These are phyloP conservation scores for Cromileptes altivelis DNA, from an alignment of 2,113 vertebrate species.

Conservation along the genomic window DNA sequence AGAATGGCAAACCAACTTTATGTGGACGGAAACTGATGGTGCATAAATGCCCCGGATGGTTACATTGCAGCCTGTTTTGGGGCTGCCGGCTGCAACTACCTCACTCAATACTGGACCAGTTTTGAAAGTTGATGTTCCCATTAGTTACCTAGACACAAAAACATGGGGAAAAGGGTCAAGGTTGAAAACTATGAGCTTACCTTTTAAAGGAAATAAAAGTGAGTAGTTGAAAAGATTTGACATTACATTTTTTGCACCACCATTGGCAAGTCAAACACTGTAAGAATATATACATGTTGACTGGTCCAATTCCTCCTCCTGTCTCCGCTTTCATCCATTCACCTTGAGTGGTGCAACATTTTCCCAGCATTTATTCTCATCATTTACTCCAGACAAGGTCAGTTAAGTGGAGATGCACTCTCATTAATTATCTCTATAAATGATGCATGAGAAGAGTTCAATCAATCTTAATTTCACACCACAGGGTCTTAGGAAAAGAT, in stretches of 20 bases:
- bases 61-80: too few relatives aligned
- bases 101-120: too few relatives aligned
- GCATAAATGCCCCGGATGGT: too few relatives aligned
- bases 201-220: not conserved
- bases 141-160: too few relatives aligned
- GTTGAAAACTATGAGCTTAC: too few relatives aligned
- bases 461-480: slow-evolving; percentile 62
- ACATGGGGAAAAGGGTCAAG: too few relatives aligned
- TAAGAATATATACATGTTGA: not conserved
- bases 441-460: slow-evolving; percentile 63
- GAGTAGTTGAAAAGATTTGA: not conserved
- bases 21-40: too few relatives aligned
- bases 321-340: slow-evolving; percentile 15
- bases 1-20: too few relatives aligned
- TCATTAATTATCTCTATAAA: slow-evolving; percentile 66
- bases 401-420: slow-evolving; percentile 41
- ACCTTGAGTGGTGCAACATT: slow-evolving; percentile 42
- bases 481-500: not conserved
- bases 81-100: too few relatives aligned
- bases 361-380: slow-evolving; percentile 47
- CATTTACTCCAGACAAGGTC: slow-evolving; percentile 59
- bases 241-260: not conserved
- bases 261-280: not conserved
- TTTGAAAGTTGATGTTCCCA: too few relatives aligned
- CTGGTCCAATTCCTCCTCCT: not conserved